Percentiles rank a stretch among this genome's conserved stretches.
Conservation (phyloP, 1,140 invertebrate species). For the Aphis gossypii region DNA sequence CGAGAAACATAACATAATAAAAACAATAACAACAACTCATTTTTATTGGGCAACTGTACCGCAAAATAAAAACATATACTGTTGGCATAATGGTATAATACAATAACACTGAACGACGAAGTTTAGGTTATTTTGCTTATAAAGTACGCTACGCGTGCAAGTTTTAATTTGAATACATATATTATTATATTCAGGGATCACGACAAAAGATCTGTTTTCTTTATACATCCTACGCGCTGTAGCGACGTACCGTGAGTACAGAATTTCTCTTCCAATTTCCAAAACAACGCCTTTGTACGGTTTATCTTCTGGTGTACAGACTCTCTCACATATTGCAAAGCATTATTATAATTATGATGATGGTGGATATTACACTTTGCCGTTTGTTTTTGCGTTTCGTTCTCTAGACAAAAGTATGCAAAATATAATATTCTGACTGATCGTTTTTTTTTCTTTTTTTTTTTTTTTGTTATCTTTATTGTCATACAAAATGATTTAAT, state of each 20-base stretch:
- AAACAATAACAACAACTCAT: constrained; percentile 9
- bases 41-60: neutral
- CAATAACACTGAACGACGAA: neutral
- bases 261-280: neutral
- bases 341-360: neutral
- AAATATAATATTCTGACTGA: neutral
- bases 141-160: neutral
- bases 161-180: constrained; percentile 18
- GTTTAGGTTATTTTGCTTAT: neutral
- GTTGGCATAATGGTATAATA: constrained; percentile 20
- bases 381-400: neutral
- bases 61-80: neutral
- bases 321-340: neutral
- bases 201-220: constrained; percentile 16
- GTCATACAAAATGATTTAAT: neutral
- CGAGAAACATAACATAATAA: neutral
- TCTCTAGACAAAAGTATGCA: neutral
- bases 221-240: neutral
- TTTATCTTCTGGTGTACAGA: constrained; percentile 2
- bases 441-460: neutral
- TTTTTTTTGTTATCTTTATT: neutral
- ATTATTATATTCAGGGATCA: neutral
- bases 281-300: neutral
- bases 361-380: neutral
- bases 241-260: neutral